Conservation (phyloP, 2,888 invertebrate species). For the Chouioia cunea region DNA sequence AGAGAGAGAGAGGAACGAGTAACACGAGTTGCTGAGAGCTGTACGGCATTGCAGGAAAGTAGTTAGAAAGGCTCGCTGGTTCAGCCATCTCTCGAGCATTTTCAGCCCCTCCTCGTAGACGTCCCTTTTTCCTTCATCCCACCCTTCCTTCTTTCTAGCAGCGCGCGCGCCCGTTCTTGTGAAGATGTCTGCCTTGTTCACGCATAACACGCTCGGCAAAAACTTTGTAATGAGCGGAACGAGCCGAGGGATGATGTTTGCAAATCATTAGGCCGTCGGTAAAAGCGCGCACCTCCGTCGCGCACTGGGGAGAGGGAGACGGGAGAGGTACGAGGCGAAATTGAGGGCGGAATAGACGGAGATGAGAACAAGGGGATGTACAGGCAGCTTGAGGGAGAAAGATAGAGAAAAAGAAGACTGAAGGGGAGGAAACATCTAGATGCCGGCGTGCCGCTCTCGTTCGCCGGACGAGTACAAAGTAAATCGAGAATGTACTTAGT, state of each 20-base stretch:
- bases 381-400: conserved; percentile 3
- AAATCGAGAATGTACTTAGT: conserved; percentile 49
- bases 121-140: not conserved
- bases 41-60: conserved; percentile 21
- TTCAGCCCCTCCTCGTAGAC: conserved; percentile 14
- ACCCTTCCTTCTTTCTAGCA: too few relatives aligned
- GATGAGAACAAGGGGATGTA: not conserved
- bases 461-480: conserved; percentile 45
- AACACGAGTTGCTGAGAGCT: not conserved
- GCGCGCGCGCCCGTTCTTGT: conserved; percentile 16
- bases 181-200: conserved; percentile 58
- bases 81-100: conserved; percentile 29
- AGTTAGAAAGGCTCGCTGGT: conserved; percentile 24
- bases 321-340: conserved; percentile 13
- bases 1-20: not conserved
- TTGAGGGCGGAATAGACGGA: conserved; percentile 28
- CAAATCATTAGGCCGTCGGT: conserved; percentile 64
- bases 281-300: conserved; percentile 48
- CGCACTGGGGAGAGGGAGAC: conserved; percentile 1
- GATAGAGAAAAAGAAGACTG: conserved; percentile 21
- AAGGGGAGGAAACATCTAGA: conserved; percentile 24
- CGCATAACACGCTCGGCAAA: conserved; percentile 55
- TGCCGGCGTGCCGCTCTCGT: conserved; percentile 27
- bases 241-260: conserved; percentile 61
- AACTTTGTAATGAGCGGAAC: conserved; percentile 61